A percentile compares a stretch with the other conserved stretches of the same genome.
These are phyloP conservation scores for Enteromius paludinosus DNA, from an alignment of 2,797 vertebrate genomes.

Conservation along the genomic window DNA sequence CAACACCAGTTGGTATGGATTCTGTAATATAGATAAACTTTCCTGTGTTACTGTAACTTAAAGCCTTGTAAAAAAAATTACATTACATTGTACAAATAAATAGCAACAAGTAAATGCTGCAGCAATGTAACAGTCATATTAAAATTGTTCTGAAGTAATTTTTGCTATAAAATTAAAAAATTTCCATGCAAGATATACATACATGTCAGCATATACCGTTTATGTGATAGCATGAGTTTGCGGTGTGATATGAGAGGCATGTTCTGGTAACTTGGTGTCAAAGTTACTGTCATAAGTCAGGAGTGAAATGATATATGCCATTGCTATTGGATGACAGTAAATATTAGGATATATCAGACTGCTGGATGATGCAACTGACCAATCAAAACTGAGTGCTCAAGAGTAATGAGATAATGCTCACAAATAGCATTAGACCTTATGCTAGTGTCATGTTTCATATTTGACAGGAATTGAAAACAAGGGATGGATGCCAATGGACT, in stretches of 20 bases:
- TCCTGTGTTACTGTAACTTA: neutral
- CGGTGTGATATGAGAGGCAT: neutral
- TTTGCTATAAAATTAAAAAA: neutral
- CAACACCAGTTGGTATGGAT: neutral
- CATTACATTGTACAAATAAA: neutral
- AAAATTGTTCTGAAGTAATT: neutral
- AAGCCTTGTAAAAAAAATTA: neutral
- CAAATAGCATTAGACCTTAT: slow-evolving; percentile 8
- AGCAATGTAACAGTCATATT: neutral
- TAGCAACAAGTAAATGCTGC: neutral
- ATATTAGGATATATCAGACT: neutral
- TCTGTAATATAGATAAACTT: neutral
- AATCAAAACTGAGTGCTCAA: neutral
- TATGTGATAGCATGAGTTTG: neutral
- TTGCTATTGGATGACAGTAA: neutral
- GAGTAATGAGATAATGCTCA: neutral
- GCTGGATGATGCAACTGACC: neutral
- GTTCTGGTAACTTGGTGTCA: neutral
- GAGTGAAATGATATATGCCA: neutral
- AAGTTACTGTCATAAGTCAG: neutral
- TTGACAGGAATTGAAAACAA: neutral
- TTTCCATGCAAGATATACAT: neutral
- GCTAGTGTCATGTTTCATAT: neutral
- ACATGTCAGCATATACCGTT: too few relatives aligned
- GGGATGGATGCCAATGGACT: neutral